These are phyloP conservation scores for Periphyllus acericola DNA, from an alignment of 2,888 invertebrate species.

Conservation along the genomic window DNA sequence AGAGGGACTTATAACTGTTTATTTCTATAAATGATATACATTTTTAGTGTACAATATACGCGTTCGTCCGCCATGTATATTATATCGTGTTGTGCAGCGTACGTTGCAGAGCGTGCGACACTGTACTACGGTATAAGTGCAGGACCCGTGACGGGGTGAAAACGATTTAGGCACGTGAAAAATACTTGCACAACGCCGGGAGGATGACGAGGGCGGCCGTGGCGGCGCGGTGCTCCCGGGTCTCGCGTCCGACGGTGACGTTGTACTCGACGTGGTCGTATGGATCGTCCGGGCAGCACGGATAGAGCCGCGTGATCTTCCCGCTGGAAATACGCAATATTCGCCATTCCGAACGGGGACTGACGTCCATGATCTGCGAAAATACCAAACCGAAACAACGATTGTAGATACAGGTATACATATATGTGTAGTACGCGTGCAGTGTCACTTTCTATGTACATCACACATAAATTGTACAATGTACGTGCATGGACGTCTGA, in stretches of 20 bases:
- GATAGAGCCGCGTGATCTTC: neutral
- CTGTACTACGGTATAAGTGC: no score
- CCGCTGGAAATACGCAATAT: neutral
- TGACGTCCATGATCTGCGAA: neutral
- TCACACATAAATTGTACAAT: no score
- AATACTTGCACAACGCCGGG: slow-evolving; percentile 20
- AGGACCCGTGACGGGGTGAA: neutral
- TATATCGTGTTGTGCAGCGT: no score
- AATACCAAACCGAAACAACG: neutral
- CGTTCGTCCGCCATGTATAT: no score
- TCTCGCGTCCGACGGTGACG: neutral
- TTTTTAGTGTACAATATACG: no score
- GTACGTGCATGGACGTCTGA: no score
- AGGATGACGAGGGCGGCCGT: neutral
- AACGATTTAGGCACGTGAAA: neutral
- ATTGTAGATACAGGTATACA: no score
- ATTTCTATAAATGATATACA: no score
- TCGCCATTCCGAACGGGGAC: neutral
- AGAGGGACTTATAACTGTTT: no score
- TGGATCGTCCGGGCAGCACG: neutral
- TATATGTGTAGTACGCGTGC: no score
- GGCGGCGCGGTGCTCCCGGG: neutral
- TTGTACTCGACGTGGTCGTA: slow-evolving; percentile 4
- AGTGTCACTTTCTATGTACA: no score
- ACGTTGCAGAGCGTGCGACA: no score